Base-by-base conservation (phyloP, 2,113 vertebrate genomes). In the Scortum barcoo region DNA sequence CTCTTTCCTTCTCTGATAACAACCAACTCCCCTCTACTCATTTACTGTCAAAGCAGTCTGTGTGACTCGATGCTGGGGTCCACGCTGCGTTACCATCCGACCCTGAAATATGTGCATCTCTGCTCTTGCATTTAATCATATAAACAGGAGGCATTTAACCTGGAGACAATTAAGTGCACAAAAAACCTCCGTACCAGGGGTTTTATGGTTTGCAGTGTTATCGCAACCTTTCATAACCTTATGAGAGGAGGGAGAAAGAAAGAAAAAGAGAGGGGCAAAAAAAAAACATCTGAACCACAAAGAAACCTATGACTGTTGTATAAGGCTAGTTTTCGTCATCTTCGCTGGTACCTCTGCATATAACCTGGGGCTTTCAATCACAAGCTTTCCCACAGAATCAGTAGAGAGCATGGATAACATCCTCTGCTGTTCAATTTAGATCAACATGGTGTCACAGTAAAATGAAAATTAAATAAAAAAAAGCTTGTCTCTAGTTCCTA, bases 321-420 rank as follows among this genome's bases (percentile, higher is more conserved):
- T 54, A 78, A 90, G 77, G 56, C 53, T 63, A 20, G 48, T 68
- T 88, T 65, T 78, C 79, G 57, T 87, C 76, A 68, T 81, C 76
- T 16, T 61, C 46, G 14, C 53, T 84, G 40, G 60, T 70, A 80
- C 83, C 72, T 88, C 83, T 70, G 56, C 66, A 73, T 61, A 76
- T 80, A 88, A 87, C 92, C 88, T 70, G 48, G n/a, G 89, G 90
- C 80, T 87, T 85, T 83, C 28, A 58, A 90, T 93, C 91, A 93
- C 91, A 79, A 91, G 92, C 72, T 93, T 83, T 86, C 68, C 86
- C 92, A 93, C 86, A 83, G 20, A 78, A 89, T 72, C 48, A 44
- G 72, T 11, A 19, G 56, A 70, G 72, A 81, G 60, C 85, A 68
- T 46, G 54, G 78, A 87, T 78, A 87, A 83, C 75, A 85, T 82